Evolutionary conservation across 2,113 vertebrate genomes (phyloP), one percentile per base, ranked within the genome.

Genomic region (Blennius ocellaris): DNA sequence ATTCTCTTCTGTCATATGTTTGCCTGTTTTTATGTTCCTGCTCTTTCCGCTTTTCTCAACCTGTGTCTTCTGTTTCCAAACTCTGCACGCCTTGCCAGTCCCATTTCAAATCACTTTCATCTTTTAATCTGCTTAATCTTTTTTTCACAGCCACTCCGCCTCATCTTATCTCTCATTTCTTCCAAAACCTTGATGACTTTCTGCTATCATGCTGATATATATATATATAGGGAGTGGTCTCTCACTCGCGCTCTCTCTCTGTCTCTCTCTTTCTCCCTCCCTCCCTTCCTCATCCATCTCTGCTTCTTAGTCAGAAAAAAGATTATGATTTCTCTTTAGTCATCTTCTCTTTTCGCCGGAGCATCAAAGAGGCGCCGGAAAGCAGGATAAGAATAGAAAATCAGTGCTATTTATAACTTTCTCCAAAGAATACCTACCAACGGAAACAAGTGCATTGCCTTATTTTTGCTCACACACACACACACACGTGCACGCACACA

Each of bases 331-430:
- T 58, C 60, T 78, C 48, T 85, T 80, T 71, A 85, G 73, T 92
- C 80, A 78, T 81, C 66, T 76, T 83, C 21, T 30, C 21, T 30
- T 30, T 30, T 30, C 15, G 30, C 61, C 71, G 59, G 40, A 73
- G 79, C 81, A 78, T 90, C 85, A 91, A 89, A 90, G 80, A 64
- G 63, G 65, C 40, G 21, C 72, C 11, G 4, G 38, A n/a, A 61
- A 84, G 69, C 12, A 3, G 66, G 69, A 84, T 63, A 87, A 89
- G 70, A 91, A 90, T 91, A 92, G 88, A 89, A 88, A 84, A 61
- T 9, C 1, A 17, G 30, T 60, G 62, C 87, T 91, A 92, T 90
- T 90, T 83, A 87, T 90, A 92, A 73, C 58, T 39, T n/a, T 50
- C 69, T 69, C 63, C 51, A 78, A 86, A 83, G 70, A 88, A 83